phyloP scores from a whole-genome alignment of 2,113 vertebrate species.

The Leucosticte australis region DNA sequence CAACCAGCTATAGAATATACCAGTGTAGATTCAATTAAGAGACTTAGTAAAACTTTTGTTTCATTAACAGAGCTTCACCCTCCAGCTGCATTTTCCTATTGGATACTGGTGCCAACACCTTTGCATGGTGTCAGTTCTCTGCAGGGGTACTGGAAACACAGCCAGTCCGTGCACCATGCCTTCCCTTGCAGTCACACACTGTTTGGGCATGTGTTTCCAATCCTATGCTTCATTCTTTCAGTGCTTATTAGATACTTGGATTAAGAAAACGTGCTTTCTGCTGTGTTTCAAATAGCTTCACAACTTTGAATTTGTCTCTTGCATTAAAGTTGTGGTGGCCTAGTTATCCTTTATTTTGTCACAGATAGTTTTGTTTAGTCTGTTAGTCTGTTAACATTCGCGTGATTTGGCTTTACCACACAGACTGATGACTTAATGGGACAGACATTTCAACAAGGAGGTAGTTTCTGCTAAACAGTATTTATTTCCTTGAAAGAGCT shows the following conservation, averaged over 20 bases:
- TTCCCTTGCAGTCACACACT: not conserved
- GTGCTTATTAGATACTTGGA: constrained; percentile 31
- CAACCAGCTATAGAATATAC: not conserved
- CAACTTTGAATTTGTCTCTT: constrained; percentile 23
- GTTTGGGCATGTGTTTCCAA: constrained; percentile 25
- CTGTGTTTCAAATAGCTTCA: constrained; percentile 12
- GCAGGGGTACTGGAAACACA: not conserved
- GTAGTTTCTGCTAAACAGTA: not conserved
- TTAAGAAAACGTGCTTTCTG: constrained; percentile 34
- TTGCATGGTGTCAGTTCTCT: not conserved
- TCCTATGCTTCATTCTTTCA: not conserved
- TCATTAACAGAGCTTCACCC: not conserved
- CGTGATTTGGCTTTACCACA: constrained; percentile 32
- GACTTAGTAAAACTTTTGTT: not conserved
- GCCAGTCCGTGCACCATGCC: rapidly evolving
- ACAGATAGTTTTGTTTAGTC: constrained; percentile 47
- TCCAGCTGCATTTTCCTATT: not conserved
- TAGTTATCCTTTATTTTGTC: constrained; percentile 36
- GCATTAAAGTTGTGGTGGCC: not conserved
- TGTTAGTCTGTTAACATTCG: constrained; percentile 39
- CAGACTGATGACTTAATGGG: constrained; percentile 23
- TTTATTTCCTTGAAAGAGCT: not conserved
- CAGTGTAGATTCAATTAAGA: not conserved
- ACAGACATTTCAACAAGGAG: constrained; percentile 30
- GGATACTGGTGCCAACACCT: not conserved